A percentile compares a stretch with the other conserved stretches of the same genome.
phyloP scores from a whole-genome alignment of 2,113 vertebrate species.

The Ophiodon elongatus region DNA sequence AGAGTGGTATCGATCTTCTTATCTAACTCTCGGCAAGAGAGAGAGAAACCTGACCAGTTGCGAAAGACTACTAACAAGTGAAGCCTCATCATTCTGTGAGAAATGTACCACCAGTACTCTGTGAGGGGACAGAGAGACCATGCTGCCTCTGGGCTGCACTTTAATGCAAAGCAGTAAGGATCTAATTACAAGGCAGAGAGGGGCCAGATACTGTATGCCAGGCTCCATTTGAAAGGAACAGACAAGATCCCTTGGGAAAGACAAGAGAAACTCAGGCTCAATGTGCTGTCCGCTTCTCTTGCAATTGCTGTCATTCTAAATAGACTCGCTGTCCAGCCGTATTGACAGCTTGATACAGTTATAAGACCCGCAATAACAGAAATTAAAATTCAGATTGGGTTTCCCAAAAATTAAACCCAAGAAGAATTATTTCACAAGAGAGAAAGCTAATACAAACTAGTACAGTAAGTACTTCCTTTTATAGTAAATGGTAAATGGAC shows the following conservation, averaged over 20 bases:
- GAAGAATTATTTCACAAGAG: neutral
- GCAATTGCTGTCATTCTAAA: slow-evolving; percentile 33
- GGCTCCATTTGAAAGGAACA: slow-evolving; percentile 34
- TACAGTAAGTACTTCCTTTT: neutral
- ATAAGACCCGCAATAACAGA: neutral
- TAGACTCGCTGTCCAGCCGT: slow-evolving; percentile 23
- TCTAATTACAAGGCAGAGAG: slow-evolving; percentile 64
- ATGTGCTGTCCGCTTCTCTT: slow-evolving; percentile 47
- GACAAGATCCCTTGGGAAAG: slow-evolving; percentile 46
- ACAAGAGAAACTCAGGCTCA: slow-evolving; percentile 38
- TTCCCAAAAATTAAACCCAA: neutral
- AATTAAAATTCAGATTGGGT: neutral
- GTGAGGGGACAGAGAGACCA: slow-evolving; percentile 41
- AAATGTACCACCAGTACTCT: slow-evolving; percentile 22
- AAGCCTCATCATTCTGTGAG: slow-evolving; percentile 32
- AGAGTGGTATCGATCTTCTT: neutral
- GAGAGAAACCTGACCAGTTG: neutral
- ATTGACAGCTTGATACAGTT: slow-evolving; percentile 26
- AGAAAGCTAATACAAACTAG: neutral
- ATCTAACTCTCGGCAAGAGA: neutral
- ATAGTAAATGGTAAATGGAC: neutral
- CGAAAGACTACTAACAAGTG: neutral
- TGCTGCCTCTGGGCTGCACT: slow-evolving; percentile 35
- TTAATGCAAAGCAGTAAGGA: slow-evolving; percentile 55
- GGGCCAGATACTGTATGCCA: slow-evolving; percentile 39